Conservation (phyloP, 53 echinoderm and acorn worm species). For the Henricia sp. region DNA sequence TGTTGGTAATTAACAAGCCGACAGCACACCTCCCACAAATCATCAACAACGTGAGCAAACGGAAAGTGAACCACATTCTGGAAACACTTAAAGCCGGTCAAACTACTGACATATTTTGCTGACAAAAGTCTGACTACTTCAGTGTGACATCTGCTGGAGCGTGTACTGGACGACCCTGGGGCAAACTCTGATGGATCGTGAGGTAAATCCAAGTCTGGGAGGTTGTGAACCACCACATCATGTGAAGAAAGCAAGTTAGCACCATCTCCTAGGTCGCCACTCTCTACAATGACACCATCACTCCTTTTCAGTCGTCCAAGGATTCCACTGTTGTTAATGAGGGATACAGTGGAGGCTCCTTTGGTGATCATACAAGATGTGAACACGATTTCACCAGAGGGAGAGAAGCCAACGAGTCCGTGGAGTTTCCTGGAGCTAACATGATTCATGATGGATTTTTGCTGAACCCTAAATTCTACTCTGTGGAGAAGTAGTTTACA, state of each 20-base stretch:
- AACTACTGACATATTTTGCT: conserved; percentile 25
- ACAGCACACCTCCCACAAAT: conserved; percentile 50
- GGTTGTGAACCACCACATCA: conserved; percentile 23
- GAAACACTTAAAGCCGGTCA: conserved; percentile 28
- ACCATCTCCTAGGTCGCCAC: not conserved
- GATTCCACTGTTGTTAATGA: conserved; percentile 8
- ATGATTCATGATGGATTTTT: conserved; percentile 29
- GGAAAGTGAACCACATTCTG: conserved; percentile 17
- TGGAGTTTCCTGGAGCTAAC: conserved; percentile 26
- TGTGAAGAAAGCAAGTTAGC: conserved; percentile 12
- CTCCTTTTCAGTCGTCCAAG: conserved; percentile 14
- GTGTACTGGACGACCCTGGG: not conserved
- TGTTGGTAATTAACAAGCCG: conserved; percentile 54
- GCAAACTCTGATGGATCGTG: conserved; percentile 23
- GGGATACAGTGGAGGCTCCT: conserved; percentile 11
- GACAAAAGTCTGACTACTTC: conserved; percentile 39
- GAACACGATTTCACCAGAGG: conserved; percentile 39
- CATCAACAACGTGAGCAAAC: conserved; percentile 14
- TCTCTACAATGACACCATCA: conserved; percentile 24
- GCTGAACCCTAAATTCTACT: conserved; percentile 10
- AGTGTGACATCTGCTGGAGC: conserved; percentile 18
- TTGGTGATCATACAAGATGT: conserved; percentile 8
- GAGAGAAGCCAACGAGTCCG: conserved; percentile 32
- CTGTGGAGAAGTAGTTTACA: conserved; percentile 22
- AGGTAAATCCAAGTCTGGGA: conserved; percentile 38